A percentile compares a stretch with the other conserved stretches of the same genome.
Conservation (phyloP, 1,140 invertebrate genomes). For the Triops longicaudatus region DNA sequence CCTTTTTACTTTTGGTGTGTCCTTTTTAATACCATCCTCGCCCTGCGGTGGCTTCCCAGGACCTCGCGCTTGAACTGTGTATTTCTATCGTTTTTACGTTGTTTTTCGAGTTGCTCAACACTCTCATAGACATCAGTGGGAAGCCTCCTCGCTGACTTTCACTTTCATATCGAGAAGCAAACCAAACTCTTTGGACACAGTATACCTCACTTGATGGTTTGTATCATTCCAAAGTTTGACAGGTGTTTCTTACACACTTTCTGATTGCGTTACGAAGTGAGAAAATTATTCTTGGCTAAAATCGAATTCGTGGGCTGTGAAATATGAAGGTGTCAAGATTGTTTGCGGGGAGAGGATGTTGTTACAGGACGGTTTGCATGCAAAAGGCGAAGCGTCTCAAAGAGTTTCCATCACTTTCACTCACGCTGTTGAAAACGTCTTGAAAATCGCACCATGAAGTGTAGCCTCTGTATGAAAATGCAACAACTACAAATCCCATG, state of each 20-base stretch:
- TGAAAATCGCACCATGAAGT: background rate
- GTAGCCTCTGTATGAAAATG: background rate
- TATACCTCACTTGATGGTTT: background rate
- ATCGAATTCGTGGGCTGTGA: no score
- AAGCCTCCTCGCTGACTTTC: background rate
- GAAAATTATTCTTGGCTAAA: background rate
- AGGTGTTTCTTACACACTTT: background rate
- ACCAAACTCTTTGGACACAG: background rate
- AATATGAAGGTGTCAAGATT: no score
- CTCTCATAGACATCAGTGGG: background rate
- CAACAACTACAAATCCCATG: background rate
- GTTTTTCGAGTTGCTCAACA: background rate
- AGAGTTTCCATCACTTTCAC: conserved; percentile 1
- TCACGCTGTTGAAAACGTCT: background rate
- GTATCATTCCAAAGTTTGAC: background rate
- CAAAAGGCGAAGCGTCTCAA: background rate
- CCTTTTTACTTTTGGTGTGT: background rate
- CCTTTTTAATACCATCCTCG: background rate
- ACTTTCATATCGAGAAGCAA: background rate
- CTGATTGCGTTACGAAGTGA: background rate
- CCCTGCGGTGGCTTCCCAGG: background rate
- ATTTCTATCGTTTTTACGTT: background rate
- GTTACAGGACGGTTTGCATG: background rate
- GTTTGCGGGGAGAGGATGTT: no score
- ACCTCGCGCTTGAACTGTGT: background rate